Percentiles rank a stretch among this genome's conserved stretches.
Conservation (phyloP, 2,797 vertebrate species). For the Trachops cirrhosus region DNA sequence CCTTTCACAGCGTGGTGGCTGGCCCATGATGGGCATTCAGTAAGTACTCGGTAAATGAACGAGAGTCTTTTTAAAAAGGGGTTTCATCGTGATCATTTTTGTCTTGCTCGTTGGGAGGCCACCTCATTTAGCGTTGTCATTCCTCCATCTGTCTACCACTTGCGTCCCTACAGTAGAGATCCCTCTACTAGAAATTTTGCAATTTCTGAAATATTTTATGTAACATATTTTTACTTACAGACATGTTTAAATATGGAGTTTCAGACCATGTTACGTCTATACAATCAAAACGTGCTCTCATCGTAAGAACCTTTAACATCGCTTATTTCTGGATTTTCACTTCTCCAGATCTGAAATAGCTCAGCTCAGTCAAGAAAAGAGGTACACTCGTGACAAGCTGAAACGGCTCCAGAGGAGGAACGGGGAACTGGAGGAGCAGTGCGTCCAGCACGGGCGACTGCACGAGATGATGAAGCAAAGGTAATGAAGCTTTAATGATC, state of each 20-base stretch:
- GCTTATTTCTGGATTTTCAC: constrained; percentile 72
- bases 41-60: not conserved
- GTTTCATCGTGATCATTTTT: not conserved
- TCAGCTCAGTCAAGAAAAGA: constrained; percentile 90
- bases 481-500: constrained; percentile 80
- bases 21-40: not conserved
- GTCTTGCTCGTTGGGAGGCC: not conserved
- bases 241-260: constrained; percentile 36
- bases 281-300: constrained; percentile 1
- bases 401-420: constrained; percentile 89
- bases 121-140: not conserved
- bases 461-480: constrained; percentile 95
- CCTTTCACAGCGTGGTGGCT: not conserved
- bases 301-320: constrained; percentile 73
- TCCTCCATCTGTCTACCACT: not conserved
- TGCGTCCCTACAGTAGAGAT: not conserved
- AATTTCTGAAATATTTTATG: not conserved
- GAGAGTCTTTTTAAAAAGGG: not conserved
- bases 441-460: constrained; percentile 92
- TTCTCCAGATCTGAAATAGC: constrained; percentile 86
- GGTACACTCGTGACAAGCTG: constrained; percentile 86
- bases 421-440: constrained; percentile 91
- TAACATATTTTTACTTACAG: not conserved
- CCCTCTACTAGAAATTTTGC: not conserved
- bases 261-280: constrained; percentile 69